phyloP scores from a whole-genome alignment of 2,797 vertebrate species.

The Malurus splendens region DNA sequence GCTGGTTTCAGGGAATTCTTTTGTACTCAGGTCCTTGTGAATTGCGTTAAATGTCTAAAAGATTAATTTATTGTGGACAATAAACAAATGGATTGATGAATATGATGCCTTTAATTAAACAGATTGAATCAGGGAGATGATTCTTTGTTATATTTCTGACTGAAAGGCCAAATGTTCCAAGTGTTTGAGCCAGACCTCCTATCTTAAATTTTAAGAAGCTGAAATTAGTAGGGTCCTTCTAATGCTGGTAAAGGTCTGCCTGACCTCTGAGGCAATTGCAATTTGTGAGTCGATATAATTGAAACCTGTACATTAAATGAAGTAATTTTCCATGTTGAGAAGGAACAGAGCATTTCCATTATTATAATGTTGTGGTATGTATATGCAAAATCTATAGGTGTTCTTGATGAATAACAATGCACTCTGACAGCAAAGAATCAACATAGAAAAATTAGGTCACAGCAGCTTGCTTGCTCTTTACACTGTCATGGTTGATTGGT shows the following conservation, averaged over 20 bases:
- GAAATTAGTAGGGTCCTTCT: background rate
- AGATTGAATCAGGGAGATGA: background rate
- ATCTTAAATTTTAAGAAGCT: background rate
- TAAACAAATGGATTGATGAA: background rate
- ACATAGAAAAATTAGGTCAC: conserved; percentile 75
- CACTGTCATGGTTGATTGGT: conserved; percentile 80
- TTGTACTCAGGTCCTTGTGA: background rate
- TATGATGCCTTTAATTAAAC: background rate
- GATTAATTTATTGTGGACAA: background rate
- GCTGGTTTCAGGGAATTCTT: background rate
- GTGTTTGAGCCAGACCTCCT: background rate
- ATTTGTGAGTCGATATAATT: background rate
- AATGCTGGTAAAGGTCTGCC: background rate
- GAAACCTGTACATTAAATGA: conserved; percentile 3
- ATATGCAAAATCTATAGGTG: conserved; percentile 54
- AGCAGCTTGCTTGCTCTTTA: conserved; percentile 70
- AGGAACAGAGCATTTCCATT: background rate
- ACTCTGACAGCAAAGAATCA: conserved; percentile 71
- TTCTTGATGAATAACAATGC: conserved; percentile 51
- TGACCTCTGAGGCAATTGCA: background rate
- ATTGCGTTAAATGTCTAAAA: background rate
- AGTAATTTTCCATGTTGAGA: background rate
- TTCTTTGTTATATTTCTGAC: background rate
- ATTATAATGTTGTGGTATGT: background rate
- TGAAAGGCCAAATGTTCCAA: background rate